phyloP scores from a whole-genome alignment of 2,113 vertebrate species.

The Xenopus laevis region DNA sequence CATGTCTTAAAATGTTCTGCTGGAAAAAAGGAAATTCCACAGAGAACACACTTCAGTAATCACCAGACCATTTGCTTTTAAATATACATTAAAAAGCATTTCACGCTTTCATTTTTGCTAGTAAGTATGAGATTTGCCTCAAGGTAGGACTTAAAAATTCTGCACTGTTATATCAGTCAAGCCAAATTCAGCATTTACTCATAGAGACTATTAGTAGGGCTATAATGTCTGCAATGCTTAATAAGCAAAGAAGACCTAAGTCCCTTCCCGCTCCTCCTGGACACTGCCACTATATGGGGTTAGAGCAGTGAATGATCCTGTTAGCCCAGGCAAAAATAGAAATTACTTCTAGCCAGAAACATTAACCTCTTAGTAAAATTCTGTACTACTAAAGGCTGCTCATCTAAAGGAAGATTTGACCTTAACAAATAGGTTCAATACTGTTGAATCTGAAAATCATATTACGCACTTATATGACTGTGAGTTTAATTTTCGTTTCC shows the following conservation, averaged over 20 bases:
- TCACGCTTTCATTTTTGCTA: conserved; percentile 93
- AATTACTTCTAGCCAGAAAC: background rate
- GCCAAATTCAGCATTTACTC: conserved; percentile 56
- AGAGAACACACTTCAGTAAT: conserved; percentile 77
- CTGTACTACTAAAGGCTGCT: too few species aligned
- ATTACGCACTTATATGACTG: too few species aligned
- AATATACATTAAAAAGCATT: conserved; percentile 99
- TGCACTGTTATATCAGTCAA: conserved; percentile 76
- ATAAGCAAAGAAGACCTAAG: conserved; percentile 38
- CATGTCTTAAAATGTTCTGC: conserved; percentile 64
- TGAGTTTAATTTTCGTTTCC: background rate
- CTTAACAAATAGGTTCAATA: too few species aligned
- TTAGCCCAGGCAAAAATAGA: background rate
- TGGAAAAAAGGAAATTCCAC: conserved; percentile 64
- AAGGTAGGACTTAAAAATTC: conserved; percentile 92
- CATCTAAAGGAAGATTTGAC: too few species aligned
- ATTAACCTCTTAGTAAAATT: too few species aligned
- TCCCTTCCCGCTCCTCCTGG: background rate
- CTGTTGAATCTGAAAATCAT: too few species aligned
- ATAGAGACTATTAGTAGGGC: conserved; percentile 58
- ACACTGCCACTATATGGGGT: background rate
- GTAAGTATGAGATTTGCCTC: conserved; percentile 86
- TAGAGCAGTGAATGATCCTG: background rate
- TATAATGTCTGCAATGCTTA: conserved; percentile 60
- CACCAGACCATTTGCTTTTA: conserved; percentile 93